Evolutionary conservation across 2,113 vertebrate genomes (phyloP), one percentile per base, ranked within the genome.

Genomic region (Chloebia gouldiae): DNA sequence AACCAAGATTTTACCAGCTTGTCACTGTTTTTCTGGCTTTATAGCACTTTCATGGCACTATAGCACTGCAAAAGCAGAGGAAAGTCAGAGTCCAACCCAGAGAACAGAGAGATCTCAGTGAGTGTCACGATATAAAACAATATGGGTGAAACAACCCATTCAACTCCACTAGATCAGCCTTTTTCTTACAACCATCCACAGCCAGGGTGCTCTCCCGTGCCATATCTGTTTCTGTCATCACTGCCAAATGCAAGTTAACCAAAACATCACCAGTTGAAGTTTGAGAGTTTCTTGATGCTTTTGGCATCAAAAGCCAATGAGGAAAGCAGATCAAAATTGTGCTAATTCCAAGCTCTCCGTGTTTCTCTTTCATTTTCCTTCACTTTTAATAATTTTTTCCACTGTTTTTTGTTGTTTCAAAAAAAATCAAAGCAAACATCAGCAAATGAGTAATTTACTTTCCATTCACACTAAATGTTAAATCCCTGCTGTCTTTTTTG

Each of bases 41-140:
- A n/a, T n/a, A 53, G 20, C 15, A 51, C 5, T 51, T 69, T 12
- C 0, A 0, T 27, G 70, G 35, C 24, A 47, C 63, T 54, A 31
- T 3, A 50, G 31, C 7, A 17, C 35, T 35, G 19, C 25, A 39
- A 80, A 77, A 47, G 2, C 8, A 51, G 40, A 84, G 35, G 13
- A 11, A 65, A 75, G 20, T 6, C 69, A 82, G 28, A 79, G 69
- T 28, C 28, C n/a, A 39, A 37, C 16, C 10, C 4, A 66, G 23
- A 76, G 21, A 65, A 37, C 6, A 0, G 2, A 57, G 40, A 51
- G 7, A 15, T 53, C 23, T 15, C 7, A 53, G 18, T 2, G 7
- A 12, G 4, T 13, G 17, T 61, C 54, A 45, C 0, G 0, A 42
- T 54, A 45, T 12, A 56, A 60, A 1, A 9, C 11, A 27, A 44